Evolutionary conservation across 2,797 vertebrate genomes (phyloP), one percentile per base, ranked within the genome.

Genomic region (Melanitta fusca): DNA sequence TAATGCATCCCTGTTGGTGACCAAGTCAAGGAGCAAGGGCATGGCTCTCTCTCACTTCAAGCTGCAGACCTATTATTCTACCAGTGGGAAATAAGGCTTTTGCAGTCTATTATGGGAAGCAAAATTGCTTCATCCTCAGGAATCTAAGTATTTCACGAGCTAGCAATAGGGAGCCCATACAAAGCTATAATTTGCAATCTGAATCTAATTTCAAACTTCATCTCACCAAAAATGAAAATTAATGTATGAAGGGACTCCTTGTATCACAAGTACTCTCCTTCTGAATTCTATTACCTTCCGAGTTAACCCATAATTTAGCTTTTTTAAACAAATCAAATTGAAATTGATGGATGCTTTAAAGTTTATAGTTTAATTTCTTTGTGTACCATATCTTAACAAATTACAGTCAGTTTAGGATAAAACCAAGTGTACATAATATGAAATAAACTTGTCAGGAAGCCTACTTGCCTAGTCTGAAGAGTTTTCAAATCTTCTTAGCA

Each of bases 171-270:
- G 95, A 94, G 94, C 86, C 94, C 77, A 92, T 96, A 97, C 92
- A 97, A 96, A 97, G 96, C 95, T 97, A 91, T 97, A 97, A 98
- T 98, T 98, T 97, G 96, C 96, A 97, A 98, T 98, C 97, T 94
- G 96, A 97, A 97, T 97, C 96, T 97, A 97, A 98, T 98, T 98
- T 98, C 96, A 97, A 97, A 97, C 95, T 96, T 97, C 93, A 97
- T 97, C 96, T 97, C 96, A 93, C 96, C 89, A 97, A 97, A 97
- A 96, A 98, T 85, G 91, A 97, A 98, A 98, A 98, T 97, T 97
- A 98, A 97, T 97, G 93, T 96, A 93, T 89, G 82, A 97, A 97
- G 92, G 95, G 94, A 93, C 71, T 97, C 79, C 77, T 56, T 84
- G 38, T 84, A 93, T 93, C 92, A 89, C 77, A 89, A 94, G 79